Evolutionary conservation across 2,113 vertebrate species (phyloP), one percentile per base, ranked within the genome.

Genomic region (Leiothrix lutea): DNA sequence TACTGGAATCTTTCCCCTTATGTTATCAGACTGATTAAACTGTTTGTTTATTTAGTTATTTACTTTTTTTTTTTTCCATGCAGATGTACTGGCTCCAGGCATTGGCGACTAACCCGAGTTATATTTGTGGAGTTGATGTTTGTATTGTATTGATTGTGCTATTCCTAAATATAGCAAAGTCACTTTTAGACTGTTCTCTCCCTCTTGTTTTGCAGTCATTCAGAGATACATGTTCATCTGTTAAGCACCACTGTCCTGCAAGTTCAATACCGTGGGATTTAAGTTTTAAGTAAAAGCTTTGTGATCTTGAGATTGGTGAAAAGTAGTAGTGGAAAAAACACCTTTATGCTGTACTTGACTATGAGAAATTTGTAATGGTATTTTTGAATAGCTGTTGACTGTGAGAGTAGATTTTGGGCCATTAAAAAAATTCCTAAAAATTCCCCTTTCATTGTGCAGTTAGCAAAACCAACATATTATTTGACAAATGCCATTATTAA

Each of bases 111-210:
- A 86, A 96, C 80, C 48, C 14, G 9, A 84, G 85, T 94, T 93
- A 69, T 95, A 86, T 94, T 93, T 88, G 72, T 61, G 54, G 73
- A 89, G 72, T 26, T 93, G 92, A 69, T 96, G 87, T 90, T 78
- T 96, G 79, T 95, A 91, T 94, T 96, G 67, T 94, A 97, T 97
- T 94, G 97, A 96, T 90, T 94, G 85, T 92, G 69, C 90, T 88
- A 26, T 71, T 90, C 86, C 95, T 96, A 96, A 94, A 96, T 96
- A 94, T 96, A 95, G 94, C 94, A 96, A 94, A 96, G 92, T 95
- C 94, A 97, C 94, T 97, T 95, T 87, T 94, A 84, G 56, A 31
- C 65, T 82, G 51, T 77, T 90, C 69, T 71, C 42, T 95, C 44
- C 38, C 65, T 53, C 91, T 70, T 67, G 78, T 61, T 95, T 95